These are phyloP conservation scores for Amorpha juglandis DNA, from an alignment of 2,888 invertebrate genomes.

Conservation along the genomic window DNA sequence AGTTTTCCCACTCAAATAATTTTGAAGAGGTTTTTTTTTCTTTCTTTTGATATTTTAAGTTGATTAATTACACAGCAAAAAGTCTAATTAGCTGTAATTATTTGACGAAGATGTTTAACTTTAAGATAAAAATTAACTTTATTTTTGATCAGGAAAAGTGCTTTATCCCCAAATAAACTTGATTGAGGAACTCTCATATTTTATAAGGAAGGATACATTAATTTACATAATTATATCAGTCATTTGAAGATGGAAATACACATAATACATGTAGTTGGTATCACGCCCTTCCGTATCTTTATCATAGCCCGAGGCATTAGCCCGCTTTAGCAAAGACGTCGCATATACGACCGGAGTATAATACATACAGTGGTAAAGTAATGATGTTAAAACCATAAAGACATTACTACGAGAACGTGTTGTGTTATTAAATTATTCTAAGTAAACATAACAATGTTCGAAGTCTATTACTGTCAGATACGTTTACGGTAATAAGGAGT, in stretches of 20 bases:
- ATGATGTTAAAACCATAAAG: no score
- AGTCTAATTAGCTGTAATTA: conserved; percentile 9
- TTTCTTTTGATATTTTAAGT: conserved; percentile 12
- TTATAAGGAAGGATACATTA: no score
- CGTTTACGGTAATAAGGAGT: no score
- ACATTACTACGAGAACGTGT: background rate
- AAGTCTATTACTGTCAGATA: no score
- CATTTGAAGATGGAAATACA: conserved; percentile 1
- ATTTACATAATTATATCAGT: background rate
- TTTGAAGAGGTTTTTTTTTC: background rate
- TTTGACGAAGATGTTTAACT: background rate
- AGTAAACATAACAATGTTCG: no score
- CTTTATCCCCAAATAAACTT: no score
- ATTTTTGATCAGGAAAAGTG: no score
- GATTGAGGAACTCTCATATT: no score
- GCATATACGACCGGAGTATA: background rate
- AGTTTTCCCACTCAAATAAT: conserved; percentile 1
- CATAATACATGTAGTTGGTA: background rate
- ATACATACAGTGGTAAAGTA: background rate
- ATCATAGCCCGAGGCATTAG: conserved; percentile 12
- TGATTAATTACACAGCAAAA: conserved; percentile 15
- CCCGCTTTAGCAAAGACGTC: conserved; percentile 3
- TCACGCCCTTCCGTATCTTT: background rate
- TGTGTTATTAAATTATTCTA: no score
- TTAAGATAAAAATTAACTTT: background rate